Evolutionary conservation across 1,140 invertebrate genomes (phyloP), one percentile per base, ranked within the genome.

Genomic region (Drosophila pruinosa): DNA sequence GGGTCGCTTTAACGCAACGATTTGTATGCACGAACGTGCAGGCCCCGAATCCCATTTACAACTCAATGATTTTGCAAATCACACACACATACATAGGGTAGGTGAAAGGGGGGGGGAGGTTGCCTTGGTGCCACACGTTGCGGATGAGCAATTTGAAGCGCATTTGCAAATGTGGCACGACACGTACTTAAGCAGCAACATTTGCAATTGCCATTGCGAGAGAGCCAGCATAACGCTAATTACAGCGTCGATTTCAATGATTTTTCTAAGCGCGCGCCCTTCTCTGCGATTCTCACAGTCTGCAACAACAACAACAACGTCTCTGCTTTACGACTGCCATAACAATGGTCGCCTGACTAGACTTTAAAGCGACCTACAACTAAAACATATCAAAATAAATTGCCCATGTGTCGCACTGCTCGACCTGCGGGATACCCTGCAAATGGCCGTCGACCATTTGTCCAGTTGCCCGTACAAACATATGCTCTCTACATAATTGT

Each of bases 1-100:
- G 68, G 53, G 62, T 59, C 53, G 62, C 53, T 73, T 73, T 73
- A 73, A 73, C 64, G 57, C 63, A 68, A 48, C 70, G 64, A 73
- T 73, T 73, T 73, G 70, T 73, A 73, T 69, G 70, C 70, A 69
- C 70, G 63, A 61, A 73, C 70, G 70, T 73, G 64, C 70, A 62
- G n/a, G 43, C 48, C 50, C 54, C 57, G 70, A 56, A 67, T 67
- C 54, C 64, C 70, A 73, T 73, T 73, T 73, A 73, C 70, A 69
- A 69, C 70, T 73, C 70, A 73, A 73, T 73, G 70, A 73, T 73
- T 73, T 72, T 72, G 26, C 53, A 72, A 72, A 72, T 72, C 69
- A 72, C 63, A 72, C 38, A 59, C 43, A 28, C 43, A 39, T 50
- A 38, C 50, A 47, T 43, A 21, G 21, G 28, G 53, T 15, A 17